Percentiles rank a stretch among this genome's conserved stretches.
These are phyloP conservation scores for Guaruba guarouba DNA, from an alignment of 2,113 vertebrate species.

Conservation along the genomic window DNA sequence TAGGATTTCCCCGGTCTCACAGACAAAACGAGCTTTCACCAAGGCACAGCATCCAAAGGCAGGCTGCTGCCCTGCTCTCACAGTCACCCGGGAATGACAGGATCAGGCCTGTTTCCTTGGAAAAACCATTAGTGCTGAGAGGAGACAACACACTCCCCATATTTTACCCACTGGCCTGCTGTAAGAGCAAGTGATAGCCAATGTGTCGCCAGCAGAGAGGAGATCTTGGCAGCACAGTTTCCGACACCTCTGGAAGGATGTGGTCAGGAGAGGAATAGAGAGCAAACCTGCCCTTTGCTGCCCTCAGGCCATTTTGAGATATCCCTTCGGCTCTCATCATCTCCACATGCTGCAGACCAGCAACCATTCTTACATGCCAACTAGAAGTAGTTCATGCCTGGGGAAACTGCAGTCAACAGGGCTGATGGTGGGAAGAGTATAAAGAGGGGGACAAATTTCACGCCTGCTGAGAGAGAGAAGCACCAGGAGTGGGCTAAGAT, in stretches of 20 bases:
- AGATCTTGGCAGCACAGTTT: neutral
- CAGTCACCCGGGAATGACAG: neutral
- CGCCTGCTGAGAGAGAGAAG: neutral
- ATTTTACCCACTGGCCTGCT: neutral
- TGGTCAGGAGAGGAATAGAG: neutral
- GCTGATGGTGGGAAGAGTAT: neutral
- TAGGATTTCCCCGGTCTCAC: constrained; percentile 68
- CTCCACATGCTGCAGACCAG: neutral
- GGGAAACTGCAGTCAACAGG: neutral
- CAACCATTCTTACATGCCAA: neutral
- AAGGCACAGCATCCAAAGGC: neutral
- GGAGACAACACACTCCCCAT: neutral
- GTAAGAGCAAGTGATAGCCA: neutral
- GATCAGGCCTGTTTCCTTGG: constrained; percentile 7
- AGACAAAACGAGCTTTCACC: constrained; percentile 44
- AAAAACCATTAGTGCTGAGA: neutral
- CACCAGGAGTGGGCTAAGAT: neutral
- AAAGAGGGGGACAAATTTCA: neutral
- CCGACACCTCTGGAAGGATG: neutral
- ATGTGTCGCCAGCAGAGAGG: neutral
- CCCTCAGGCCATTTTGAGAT: neutral
- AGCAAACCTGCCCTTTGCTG: neutral
- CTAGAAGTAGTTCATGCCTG: neutral
- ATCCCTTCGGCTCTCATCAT: neutral
- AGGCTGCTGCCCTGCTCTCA: neutral